Percentiles rank a stretch among this genome's conserved stretches.
Evolutionary conservation across 2,113 vertebrate genomes (phyloP).

Genomic region (Blennius ocellaris): DNA sequence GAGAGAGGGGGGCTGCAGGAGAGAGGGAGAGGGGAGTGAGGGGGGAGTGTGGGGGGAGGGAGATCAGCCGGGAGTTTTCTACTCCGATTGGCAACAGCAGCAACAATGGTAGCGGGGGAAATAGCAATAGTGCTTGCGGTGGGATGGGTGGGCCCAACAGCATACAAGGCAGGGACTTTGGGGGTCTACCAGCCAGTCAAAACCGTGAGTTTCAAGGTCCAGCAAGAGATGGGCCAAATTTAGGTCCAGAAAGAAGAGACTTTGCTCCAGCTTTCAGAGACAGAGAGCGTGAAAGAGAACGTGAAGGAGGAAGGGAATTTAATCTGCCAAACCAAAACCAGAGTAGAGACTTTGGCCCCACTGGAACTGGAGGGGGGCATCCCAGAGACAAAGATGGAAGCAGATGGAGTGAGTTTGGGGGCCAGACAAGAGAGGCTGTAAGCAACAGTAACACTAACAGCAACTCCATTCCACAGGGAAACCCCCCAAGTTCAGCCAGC

Average conservation of each 20-base stretch:
- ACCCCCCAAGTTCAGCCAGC: conserved; percentile 65
- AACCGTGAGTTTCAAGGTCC: conserved; percentile 78
- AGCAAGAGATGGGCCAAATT: conserved; percentile 77
- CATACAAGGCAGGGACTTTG: conserved; percentile 78
- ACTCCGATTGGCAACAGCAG: conserved; percentile 68
- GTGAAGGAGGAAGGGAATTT: conserved; percentile 81
- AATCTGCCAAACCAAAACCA: conserved; percentile 80
- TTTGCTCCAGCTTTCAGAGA: conserved; percentile 81
- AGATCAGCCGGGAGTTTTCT: conserved; percentile 79
- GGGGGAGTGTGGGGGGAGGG: conserved; percentile 81
- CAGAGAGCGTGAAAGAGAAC: conserved; percentile 76
- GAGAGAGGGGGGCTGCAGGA: conserved; percentile 73
- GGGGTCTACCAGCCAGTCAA: conserved; percentile 70
- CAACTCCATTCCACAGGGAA: conserved; percentile 70
- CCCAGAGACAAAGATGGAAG: conserved; percentile 83
- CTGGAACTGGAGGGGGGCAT: conserved; percentile 73
- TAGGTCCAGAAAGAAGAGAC: conserved; percentile 79
- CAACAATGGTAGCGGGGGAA: conserved; percentile 65
- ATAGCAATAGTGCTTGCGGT: conserved; percentile 63
- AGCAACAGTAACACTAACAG: conserved; percentile 76
- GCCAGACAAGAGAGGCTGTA: conserved; percentile 77
- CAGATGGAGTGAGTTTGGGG: conserved; percentile 84
- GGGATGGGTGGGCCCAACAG: conserved; percentile 67
- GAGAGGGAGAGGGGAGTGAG: conserved; percentile 81
- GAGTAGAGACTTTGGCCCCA: conserved; percentile 80